phyloP scores from a whole-genome alignment of 2,888 invertebrate species.

The Eristalis tenax region DNA sequence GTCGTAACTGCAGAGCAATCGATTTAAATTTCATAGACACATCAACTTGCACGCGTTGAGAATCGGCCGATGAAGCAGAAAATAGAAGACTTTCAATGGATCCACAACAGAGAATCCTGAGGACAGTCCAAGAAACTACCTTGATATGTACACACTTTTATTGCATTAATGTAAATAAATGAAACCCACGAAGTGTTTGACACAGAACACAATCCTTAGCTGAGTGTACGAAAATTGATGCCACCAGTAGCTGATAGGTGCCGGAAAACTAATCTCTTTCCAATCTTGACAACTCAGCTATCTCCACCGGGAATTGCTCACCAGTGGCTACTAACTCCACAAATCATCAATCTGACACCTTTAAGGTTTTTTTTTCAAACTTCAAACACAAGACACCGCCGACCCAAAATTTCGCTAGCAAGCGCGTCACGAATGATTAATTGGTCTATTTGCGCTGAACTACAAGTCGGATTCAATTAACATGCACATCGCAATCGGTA shows the following conservation, averaged over 20 bases:
- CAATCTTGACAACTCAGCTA: not conserved
- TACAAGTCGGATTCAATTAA: slow-evolving; percentile 10
- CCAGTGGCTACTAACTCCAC: not conserved
- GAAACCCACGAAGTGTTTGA: not conserved
- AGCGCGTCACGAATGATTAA: slow-evolving; percentile 37
- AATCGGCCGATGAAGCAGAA: not conserved
- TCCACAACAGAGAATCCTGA: not conserved
- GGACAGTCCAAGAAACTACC: not conserved
- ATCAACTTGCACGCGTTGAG: too few species aligned
- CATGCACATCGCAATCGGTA: not conserved
- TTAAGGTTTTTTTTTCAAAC: not conserved
- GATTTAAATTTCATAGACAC: not conserved
- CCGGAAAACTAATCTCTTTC: not conserved
- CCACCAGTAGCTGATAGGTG: not conserved
- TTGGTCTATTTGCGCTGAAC: not conserved
- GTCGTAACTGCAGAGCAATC: not conserved
- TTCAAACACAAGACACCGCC: slow-evolving; percentile 7
- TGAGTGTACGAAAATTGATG: not conserved
- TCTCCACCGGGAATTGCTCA: not conserved
- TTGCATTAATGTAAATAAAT: not conserved
- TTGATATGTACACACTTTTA: not conserved
- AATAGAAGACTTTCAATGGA: not conserved
- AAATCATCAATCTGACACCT: not conserved
- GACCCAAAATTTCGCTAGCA: not conserved
- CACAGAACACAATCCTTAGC: not conserved